Evolutionary conservation across 92 coral and sea anemone genomes (phyloP).

Genomic region (Epizoanthus rinbou): DNA sequence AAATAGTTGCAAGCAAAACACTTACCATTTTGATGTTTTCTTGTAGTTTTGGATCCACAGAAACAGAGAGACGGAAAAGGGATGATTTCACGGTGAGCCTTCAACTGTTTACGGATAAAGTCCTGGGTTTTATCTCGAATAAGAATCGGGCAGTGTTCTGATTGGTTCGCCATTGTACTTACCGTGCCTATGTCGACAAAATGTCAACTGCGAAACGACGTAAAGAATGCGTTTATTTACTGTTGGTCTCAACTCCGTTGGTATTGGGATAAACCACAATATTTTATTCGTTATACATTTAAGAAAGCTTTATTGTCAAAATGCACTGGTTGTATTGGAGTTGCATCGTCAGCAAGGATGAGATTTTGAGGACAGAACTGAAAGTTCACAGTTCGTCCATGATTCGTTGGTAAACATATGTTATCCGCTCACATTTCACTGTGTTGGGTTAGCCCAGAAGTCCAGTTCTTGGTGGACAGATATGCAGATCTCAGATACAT

Average conservation of each 20-base stretch:
- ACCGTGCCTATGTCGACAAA: constrained; percentile 30
- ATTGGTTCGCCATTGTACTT: constrained; percentile 27
- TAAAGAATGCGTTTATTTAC: constrained; percentile 10
- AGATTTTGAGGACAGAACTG: constrained; percentile 22
- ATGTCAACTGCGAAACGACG: constrained; percentile 29
- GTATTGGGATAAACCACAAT: background rate
- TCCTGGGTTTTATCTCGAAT: constrained; percentile 16
- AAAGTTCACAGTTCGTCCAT: background rate
- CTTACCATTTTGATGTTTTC: constrained; percentile 38
- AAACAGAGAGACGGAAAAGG: background rate
- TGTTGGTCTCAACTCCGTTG: constrained; percentile 19
- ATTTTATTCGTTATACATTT: background rate
- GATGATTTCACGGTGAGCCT: constrained; percentile 5
- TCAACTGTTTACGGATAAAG: constrained; percentile 21
- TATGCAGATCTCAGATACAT: too few species aligned
- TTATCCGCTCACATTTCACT: constrained; percentile 28
- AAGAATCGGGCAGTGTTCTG: background rate
- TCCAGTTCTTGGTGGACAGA: too few species aligned
- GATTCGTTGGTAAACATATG: constrained; percentile 15
- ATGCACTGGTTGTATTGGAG: background rate
- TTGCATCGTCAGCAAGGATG: background rate
- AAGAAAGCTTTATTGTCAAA: background rate
- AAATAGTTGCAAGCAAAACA: background rate
- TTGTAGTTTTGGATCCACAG: constrained; percentile 27
- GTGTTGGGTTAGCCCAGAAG: background rate